Base-by-base conservation (phyloP, 2,797 vertebrate genomes). In the Enteromius paludinosus region DNA sequence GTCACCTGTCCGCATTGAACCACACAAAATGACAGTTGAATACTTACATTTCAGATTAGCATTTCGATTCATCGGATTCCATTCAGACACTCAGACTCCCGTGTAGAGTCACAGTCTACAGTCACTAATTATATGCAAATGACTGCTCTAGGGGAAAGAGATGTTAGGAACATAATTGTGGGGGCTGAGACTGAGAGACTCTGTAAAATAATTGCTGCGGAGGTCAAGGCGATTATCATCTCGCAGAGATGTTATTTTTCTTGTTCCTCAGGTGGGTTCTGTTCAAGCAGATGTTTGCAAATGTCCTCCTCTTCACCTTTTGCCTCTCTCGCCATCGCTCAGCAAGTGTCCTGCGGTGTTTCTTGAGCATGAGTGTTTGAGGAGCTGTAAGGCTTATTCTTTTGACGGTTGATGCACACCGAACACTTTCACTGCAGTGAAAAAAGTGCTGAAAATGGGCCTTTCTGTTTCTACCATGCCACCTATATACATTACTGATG, bases 101-200 rank as follows among this genome's bases (percentile, higher is more conserved):
- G 2, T n/a, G 52, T 65, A 72, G 38, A 64, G 62, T 77, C 80
- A 70, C 41, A 81, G 85, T 83, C 71, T 74, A 72, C 62, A 75
- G 66, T 73, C 72, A 56, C 80, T 80, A 85, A 87, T 87, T 81
- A 86, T 65, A 89, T 89, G 79, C 82, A 81, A 85, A 87, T 83
- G 74, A 65, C 71, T 82, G 84, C 79, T 84, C n/a, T n/a, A 72
- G 43, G 61, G 76, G 52, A 68, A 38, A 81, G 74, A 38, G 33
- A 70, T 72, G 79, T 79, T 84, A 83, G 77, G 43, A 75, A 78
- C 72, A 64, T 85, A 83, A 87, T 87, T 89, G 83, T 69, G 61
- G 66, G 17, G 83, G 69, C 70, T 84, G 81, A 83, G 75, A 77
- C 56, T 56, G 68, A 69, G 47, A 54, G 71, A 83, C 28, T 56